Evolutionary conservation across 2,113 vertebrate genomes (phyloP).

Genomic region (Anoura caudifer): DNA sequence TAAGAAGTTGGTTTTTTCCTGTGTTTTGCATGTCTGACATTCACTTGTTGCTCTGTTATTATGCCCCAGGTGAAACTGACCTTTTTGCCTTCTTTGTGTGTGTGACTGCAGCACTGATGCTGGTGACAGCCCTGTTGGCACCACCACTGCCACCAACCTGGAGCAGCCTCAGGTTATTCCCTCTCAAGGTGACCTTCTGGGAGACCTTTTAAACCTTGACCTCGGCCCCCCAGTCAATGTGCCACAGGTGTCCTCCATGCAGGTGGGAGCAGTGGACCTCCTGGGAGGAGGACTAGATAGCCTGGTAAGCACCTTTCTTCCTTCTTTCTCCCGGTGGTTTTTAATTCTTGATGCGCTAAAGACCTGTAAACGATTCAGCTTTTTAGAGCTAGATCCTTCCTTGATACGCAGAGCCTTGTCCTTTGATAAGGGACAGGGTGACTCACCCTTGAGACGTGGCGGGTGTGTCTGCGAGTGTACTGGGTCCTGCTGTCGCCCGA

Average conservation of each 20-base stretch:
- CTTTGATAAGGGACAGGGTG: conserved; percentile 52
- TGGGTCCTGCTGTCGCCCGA: conserved; percentile 28
- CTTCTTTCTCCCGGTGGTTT: conserved; percentile 35
- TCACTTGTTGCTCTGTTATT: neutral
- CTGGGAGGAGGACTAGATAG: conserved; percentile 96
- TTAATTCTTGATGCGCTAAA: conserved; percentile 57
- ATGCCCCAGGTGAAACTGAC: neutral
- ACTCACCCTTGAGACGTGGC: conserved; percentile 9
- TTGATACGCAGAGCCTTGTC: conserved; percentile 27
- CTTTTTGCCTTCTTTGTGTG: neutral
- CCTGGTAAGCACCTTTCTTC: conserved; percentile 86
- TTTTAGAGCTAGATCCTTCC: conserved; percentile 47
- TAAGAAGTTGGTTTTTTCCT: neutral
- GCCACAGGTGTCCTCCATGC: conserved; percentile 93
- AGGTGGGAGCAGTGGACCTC: conserved; percentile 97
- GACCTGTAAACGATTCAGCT: conserved; percentile 25
- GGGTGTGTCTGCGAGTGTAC: neutral
- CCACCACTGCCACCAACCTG: conserved; percentile 81
- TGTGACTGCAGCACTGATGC: conserved; percentile 86
- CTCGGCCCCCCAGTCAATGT: conserved; percentile 94
- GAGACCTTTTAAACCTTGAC: conserved; percentile 96
- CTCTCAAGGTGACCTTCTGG: conserved; percentile 94
- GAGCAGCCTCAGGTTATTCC: conserved; percentile 96
- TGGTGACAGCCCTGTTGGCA: conserved; percentile 94
- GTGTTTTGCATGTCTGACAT: neutral